A percentile compares a stretch with the other conserved stretches of the same genome.
Conservation (phyloP, 2,888 invertebrate species). For the Cantharis flavilabris region DNA sequence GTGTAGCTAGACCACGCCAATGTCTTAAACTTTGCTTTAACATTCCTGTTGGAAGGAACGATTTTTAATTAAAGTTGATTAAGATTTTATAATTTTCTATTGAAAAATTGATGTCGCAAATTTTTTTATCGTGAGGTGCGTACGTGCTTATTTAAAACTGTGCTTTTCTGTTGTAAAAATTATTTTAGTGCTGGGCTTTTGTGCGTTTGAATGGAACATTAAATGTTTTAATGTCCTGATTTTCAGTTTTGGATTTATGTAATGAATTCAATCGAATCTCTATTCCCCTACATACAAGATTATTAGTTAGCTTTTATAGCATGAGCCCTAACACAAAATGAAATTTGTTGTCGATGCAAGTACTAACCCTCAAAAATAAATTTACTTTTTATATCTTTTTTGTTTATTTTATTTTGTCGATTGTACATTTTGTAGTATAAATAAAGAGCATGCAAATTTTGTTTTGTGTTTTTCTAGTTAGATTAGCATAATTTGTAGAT, state of each 20-base stretch:
- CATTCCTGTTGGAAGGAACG: constrained; percentile 20
- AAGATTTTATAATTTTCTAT: neutral
- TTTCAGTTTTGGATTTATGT: constrained; percentile 27
- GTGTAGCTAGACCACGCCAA: constrained; percentile 13
- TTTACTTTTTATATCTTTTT: constrained; percentile 8
- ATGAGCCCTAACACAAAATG: constrained; percentile 34
- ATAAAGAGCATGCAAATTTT: constrained; percentile 47
- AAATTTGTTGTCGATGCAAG: constrained; percentile 40
- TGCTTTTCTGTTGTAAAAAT: neutral
- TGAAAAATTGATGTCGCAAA: neutral
- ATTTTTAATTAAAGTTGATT: constrained; percentile 12
- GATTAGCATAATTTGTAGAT: constrained; percentile 13
- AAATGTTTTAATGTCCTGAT: constrained; percentile 8
- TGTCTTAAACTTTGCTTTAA: constrained; percentile 8
- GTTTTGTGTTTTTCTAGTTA: constrained; percentile 38
- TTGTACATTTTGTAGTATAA: constrained; percentile 9
- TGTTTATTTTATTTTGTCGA: neutral
- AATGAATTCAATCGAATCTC: constrained; percentile 21
- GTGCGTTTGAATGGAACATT: neutral
- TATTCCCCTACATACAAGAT: constrained; percentile 15
- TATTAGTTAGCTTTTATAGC: constrained; percentile 14
- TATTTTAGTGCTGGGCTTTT: neutral
- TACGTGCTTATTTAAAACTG: neutral
- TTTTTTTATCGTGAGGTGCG: neutral
- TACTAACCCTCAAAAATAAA: constrained; percentile 5